These are phyloP conservation scores for Caenorhabditis japonica DNA, from an alignment of 2,888 invertebrate species.

Conservation along the genomic window DNA sequence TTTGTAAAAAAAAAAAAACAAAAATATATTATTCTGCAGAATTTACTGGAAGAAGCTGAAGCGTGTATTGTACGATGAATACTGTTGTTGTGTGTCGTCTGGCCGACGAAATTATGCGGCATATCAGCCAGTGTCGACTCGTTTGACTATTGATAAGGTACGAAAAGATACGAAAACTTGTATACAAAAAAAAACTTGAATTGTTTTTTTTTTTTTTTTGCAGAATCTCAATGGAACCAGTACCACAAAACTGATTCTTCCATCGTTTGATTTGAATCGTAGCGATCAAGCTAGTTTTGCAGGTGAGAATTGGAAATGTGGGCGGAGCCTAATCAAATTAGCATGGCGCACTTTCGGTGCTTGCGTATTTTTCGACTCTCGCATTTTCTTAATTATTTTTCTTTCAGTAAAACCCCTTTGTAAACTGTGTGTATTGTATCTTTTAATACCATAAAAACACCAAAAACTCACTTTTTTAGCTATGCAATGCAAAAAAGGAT, in stretches of 20 bases:
- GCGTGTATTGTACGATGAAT: slow-evolving; percentile 39
- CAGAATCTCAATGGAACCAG: slow-evolving; percentile 38
- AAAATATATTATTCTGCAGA: slow-evolving; percentile 39
- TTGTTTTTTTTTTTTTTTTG: not conserved
- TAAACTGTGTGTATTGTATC: no score
- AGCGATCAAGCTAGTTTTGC: slow-evolving; percentile 47
- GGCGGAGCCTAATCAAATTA: no score
- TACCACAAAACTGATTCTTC: slow-evolving; percentile 41
- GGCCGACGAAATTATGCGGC: slow-evolving; percentile 26
- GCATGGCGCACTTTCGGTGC: no score
- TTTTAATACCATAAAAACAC: no score
- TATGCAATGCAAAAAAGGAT: no score
- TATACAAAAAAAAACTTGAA: not conserved
- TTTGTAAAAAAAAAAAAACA: not conserved
- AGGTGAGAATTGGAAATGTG: slow-evolving; percentile 15
- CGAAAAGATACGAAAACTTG: not conserved
- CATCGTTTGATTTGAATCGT: slow-evolving; percentile 36
- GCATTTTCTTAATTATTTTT: no score
- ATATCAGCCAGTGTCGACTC: slow-evolving; percentile 54
- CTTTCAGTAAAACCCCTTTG: no score
- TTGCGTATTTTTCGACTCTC: no score
- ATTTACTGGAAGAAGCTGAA: slow-evolving; percentile 34
- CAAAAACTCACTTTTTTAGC: no score
- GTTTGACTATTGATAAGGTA: slow-evolving; percentile 49
- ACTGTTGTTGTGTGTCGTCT: slow-evolving; percentile 47